Conservation (phyloP, 2,888 invertebrate species). For the Nymphalis urticae region DNA sequence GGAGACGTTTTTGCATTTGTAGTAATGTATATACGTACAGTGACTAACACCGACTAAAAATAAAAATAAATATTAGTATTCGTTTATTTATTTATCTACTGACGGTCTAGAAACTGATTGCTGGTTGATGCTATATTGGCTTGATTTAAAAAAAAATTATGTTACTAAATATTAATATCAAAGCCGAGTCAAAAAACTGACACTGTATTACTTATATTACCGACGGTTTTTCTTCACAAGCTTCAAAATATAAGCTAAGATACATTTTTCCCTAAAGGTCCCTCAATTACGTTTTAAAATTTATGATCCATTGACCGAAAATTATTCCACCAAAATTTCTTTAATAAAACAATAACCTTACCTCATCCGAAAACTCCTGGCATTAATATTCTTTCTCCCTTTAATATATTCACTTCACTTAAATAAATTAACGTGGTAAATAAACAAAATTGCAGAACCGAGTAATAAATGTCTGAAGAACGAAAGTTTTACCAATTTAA, state of each 20-base stretch:
- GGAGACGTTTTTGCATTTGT: too few relatives aligned
- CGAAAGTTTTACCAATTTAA: slow-evolving; percentile 33
- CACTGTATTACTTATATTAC: neutral
- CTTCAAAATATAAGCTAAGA: neutral
- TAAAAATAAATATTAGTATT: too few relatives aligned
- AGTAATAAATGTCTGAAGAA: slow-evolving; percentile 40
- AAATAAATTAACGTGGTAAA: slow-evolving; percentile 47
- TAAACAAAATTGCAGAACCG: slow-evolving; percentile 43
- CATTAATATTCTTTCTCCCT: slow-evolving; percentile 45
- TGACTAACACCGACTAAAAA: too few relatives aligned
- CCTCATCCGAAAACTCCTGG: slow-evolving; percentile 41
- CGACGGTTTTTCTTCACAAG: neutral
- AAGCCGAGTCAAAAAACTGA: neutral
- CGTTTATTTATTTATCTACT: too few relatives aligned
- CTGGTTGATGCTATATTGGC: too few relatives aligned
- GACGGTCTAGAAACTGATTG: too few relatives aligned
- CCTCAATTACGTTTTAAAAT: slow-evolving; percentile 21
- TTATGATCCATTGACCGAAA: slow-evolving; percentile 27
- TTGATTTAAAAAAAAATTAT: too few relatives aligned
- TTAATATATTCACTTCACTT: slow-evolving; percentile 45
- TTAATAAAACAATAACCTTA: slow-evolving; percentile 43
- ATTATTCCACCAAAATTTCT: slow-evolving; percentile 35
- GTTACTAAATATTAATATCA: too few relatives aligned
- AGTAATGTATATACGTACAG: too few relatives aligned
- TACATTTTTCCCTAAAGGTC: neutral